Evolutionary conservation across 1,140 invertebrate species (phyloP).

Genomic region (Delia radicum): DNA sequence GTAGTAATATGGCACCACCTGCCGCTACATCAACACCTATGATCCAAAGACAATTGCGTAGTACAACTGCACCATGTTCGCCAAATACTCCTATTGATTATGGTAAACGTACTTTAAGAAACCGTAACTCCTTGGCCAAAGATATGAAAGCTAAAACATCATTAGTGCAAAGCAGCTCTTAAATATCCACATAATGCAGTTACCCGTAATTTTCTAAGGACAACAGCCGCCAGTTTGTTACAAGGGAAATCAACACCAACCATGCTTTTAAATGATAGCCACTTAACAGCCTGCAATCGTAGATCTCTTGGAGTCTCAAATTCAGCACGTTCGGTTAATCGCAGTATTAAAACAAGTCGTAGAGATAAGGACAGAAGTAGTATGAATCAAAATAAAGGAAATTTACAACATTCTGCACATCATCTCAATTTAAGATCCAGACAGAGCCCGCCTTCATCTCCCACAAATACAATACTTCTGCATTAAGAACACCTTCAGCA

Average conservation of each 20-base stretch:
- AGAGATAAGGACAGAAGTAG: background rate
- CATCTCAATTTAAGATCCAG: conserved; percentile 25
- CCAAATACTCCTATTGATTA: conserved; percentile 33
- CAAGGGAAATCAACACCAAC: background rate
- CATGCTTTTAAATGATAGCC: background rate
- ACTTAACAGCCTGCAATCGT: background rate
- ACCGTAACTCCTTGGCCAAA: conserved; percentile 38
- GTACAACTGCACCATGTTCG: conserved; percentile 26
- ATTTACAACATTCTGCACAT: background rate
- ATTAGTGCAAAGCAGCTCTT: background rate
- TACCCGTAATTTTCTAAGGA: conserved; percentile 11
- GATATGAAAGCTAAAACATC: conserved; percentile 29
- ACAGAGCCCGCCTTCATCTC: background rate
- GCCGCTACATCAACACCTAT: conserved; percentile 25
- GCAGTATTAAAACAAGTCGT: conserved; percentile 6
- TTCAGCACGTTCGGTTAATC: background rate
- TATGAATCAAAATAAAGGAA: background rate
- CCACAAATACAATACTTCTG: background rate
- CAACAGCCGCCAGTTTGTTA: background rate
- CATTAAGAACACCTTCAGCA: background rate
- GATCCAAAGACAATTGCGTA: conserved; percentile 44
- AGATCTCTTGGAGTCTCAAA: background rate
- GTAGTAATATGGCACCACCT: conserved; percentile 7
- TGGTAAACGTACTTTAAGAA: conserved; percentile 45
- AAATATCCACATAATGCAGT: conserved; percentile 2